Percentiles rank a stretch among this genome's conserved stretches.
phyloP scores from a whole-genome alignment of 2,888 invertebrate species.

The Dione vanillae region DNA sequence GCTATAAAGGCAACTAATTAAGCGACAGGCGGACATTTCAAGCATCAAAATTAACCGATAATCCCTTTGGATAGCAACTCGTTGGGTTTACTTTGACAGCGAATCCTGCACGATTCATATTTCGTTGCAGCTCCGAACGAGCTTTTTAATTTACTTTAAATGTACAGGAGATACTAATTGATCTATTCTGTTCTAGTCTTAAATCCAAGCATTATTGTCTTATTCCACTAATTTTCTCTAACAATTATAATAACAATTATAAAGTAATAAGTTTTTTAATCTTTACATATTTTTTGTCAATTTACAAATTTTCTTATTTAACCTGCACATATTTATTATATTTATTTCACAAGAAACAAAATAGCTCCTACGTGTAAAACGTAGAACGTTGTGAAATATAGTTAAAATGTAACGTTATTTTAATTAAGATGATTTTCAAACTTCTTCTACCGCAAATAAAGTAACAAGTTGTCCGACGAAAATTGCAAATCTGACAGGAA shows the following conservation, averaged over 20 bases:
- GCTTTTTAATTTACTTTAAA: neutral
- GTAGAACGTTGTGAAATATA: neutral
- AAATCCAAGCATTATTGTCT: too few relatives aligned
- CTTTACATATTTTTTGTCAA: too few relatives aligned
- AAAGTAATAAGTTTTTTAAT: too few relatives aligned
- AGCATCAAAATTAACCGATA: conserved; percentile 58
- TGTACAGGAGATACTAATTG: too few relatives aligned
- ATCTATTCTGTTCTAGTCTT: too few relatives aligned
- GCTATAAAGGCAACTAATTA: conserved; percentile 69
- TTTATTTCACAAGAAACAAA: neutral
- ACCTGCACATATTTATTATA: too few relatives aligned
- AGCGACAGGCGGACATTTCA: conserved; percentile 55
- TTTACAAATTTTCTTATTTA: neutral
- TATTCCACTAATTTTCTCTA: too few relatives aligned
- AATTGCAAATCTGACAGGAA: conserved; percentile 39
- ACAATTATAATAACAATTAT: too few relatives aligned
- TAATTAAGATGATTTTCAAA: conserved; percentile 7
- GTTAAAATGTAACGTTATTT: neutral
- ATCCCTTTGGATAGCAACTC: conserved; percentile 52
- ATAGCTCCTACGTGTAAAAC: too few relatives aligned
- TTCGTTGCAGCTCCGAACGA: conserved; percentile 5
- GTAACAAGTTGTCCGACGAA: conserved; percentile 31
- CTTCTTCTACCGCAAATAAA: conserved; percentile 18
- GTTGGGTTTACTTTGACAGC: conserved; percentile 31
- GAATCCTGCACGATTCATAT: neutral